These are phyloP conservation scores for Murina feae DNA, from an alignment of 2,113 vertebrate genomes.

Conservation along the genomic window DNA sequence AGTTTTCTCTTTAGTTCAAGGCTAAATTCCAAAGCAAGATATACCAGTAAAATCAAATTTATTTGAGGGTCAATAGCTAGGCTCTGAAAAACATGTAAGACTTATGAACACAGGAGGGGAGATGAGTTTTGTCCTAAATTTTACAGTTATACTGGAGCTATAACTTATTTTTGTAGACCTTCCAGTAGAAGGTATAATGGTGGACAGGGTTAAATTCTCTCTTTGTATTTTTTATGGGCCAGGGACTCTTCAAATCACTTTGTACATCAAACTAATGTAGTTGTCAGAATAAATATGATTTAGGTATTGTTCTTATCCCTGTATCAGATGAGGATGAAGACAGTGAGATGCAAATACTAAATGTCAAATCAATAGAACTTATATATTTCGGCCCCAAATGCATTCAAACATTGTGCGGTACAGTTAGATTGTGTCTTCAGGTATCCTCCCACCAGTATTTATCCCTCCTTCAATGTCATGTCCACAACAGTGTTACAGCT, in stretches of 20 bases:
- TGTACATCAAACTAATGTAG: background rate
- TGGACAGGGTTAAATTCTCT: background rate
- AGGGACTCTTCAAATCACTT: background rate
- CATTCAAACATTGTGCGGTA: background rate
- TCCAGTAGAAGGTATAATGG: background rate
- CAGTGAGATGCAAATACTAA: background rate
- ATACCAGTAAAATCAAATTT: background rate
- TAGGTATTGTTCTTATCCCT: background rate
- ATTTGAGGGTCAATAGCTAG: background rate
- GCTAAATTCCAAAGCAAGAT: slow-evolving; percentile 8
- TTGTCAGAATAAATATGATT: background rate
- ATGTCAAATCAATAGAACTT: background rate
- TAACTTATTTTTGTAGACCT: background rate
- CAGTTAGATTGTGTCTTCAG: background rate
- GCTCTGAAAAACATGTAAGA: background rate
- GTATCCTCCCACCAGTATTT: background rate
- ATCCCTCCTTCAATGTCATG: background rate
- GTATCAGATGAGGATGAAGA: background rate
- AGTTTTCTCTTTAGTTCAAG: background rate
- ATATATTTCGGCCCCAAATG: background rate
- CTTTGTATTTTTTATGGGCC: background rate
- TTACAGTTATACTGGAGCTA: background rate
- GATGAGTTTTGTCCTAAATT: background rate
- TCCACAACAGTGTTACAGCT: background rate
- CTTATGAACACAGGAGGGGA: background rate